Percentiles rank a stretch among this genome's conserved stretches.
Conservation (phyloP, 2,113 vertebrate genomes). For the Pleuronectes platessa region DNA sequence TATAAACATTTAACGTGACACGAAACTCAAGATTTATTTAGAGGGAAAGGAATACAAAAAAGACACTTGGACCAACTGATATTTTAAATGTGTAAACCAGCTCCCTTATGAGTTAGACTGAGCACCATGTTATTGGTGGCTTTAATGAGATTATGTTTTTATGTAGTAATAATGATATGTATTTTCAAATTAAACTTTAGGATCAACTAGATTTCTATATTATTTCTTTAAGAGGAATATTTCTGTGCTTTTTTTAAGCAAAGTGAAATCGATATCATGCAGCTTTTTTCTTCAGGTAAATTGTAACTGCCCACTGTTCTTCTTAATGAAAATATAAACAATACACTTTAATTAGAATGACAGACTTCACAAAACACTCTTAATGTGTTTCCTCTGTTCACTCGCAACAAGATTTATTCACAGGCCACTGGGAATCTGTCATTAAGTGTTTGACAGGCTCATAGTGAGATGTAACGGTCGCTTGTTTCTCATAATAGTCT, state of each 20-base stretch:
- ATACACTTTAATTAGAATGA: conserved; percentile 12
- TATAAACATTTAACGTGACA: conserved; percentile 48
- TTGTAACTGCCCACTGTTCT: not conserved
- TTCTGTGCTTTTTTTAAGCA: not conserved
- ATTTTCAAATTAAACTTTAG: too few relatives aligned
- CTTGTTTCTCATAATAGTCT: conserved; percentile 69
- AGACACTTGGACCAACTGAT: not conserved
- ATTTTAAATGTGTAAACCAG: conserved; percentile 13
- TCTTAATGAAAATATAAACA: not conserved
- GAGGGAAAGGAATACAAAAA: not conserved
- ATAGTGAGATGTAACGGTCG: conserved; percentile 26
- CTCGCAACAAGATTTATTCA: conserved; percentile 45
- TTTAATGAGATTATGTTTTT: not conserved
- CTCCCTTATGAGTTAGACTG: conserved; percentile 12
- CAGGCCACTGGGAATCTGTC: conserved; percentile 48
- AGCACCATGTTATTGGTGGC: not conserved
- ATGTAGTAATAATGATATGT: not conserved
- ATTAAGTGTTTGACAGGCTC: conserved; percentile 48
- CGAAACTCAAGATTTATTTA: conserved; percentile 21
- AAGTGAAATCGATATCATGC: not conserved
- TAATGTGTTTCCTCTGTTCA: conserved; percentile 10
- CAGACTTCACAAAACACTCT: conserved; percentile 6
- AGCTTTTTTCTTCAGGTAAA: not conserved
- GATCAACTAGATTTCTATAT: not conserved
- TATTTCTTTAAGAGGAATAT: not conserved